phyloP scores from a whole-genome alignment of 2,888 invertebrate species.

The Halictus quadricinctus region DNA sequence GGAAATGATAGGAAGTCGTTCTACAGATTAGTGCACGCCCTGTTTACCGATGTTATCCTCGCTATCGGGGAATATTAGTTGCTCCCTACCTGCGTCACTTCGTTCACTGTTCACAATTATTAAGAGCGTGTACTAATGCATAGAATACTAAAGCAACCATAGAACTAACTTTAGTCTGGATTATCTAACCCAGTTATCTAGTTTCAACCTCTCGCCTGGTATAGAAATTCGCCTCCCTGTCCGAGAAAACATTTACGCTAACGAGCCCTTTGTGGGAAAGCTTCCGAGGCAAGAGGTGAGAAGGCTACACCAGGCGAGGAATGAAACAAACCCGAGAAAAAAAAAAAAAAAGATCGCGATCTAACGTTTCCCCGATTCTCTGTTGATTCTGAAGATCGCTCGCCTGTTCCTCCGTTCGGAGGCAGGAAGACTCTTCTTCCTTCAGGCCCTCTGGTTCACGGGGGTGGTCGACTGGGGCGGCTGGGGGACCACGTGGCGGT shows the following conservation, averaged over 20 bases:
- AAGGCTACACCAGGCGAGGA: neutral
- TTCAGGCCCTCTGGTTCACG: conserved; percentile 75
- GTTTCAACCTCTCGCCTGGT: neutral
- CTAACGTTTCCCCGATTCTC: conserved; percentile 20
- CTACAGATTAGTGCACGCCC: conserved; percentile 1
- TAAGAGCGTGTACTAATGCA: neutral
- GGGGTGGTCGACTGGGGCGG: conserved; percentile 45
- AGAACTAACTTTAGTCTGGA: neutral
- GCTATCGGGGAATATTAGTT: neutral
- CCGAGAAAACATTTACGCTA: neutral
- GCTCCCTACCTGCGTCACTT: neutral
- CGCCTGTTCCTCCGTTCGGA: neutral
- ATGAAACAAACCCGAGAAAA: neutral
- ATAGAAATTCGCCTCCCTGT: too few species aligned
- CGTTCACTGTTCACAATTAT: neutral
- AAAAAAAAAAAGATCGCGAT: neutral
- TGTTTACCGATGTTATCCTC: neutral
- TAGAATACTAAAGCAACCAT: neutral
- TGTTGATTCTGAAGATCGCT: neutral
- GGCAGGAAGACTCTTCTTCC: neutral
- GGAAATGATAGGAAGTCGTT: neutral
- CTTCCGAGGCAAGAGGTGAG: neutral
- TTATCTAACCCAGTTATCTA: neutral
- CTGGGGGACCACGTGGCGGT: conserved; percentile 75
- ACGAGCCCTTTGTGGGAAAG: neutral